Conservation (phyloP, 35 echinoderm and acorn worm species). For the Hemicentrotus pulcherrimus region DNA sequence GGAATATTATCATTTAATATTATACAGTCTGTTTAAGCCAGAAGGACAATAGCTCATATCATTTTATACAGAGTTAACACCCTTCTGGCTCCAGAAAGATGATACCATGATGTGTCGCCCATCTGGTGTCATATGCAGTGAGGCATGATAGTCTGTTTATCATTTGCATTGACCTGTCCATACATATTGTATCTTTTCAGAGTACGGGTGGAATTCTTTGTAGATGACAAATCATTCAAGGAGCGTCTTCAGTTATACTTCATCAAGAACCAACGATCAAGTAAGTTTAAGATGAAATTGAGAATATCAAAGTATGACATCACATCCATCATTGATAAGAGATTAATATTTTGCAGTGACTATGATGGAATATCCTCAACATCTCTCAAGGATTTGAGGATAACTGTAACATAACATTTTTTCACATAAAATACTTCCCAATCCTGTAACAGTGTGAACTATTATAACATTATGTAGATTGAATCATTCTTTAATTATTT, state of each 20-base stretch:
- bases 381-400: too few relatives aligned
- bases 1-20: too few relatives aligned
- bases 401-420: too few relatives aligned
- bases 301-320: too few relatives aligned
- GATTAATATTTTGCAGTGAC: too few relatives aligned
- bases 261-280: slow-evolving; percentile 99
- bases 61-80: too few relatives aligned
- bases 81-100: too few relatives aligned
- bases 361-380: too few relatives aligned
- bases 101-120: background rate
- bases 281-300: slow-evolving; percentile 65
- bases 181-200: slow-evolving; percentile 53
- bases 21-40: too few relatives aligned
- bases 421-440: too few relatives aligned
- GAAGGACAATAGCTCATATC: too few relatives aligned
- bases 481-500: background rate
- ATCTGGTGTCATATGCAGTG: background rate
- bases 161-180: background rate
- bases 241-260: slow-evolving; percentile 96
- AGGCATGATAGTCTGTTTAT: background rate
- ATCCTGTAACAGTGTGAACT: background rate
- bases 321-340: too few relatives aligned
- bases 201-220: slow-evolving; percentile 95
- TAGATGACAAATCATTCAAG: slow-evolving; percentile 95
- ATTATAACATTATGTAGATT: background rate